Conservation (phyloP, 2,797 vertebrate species). For the Prunella strophiata region DNA sequence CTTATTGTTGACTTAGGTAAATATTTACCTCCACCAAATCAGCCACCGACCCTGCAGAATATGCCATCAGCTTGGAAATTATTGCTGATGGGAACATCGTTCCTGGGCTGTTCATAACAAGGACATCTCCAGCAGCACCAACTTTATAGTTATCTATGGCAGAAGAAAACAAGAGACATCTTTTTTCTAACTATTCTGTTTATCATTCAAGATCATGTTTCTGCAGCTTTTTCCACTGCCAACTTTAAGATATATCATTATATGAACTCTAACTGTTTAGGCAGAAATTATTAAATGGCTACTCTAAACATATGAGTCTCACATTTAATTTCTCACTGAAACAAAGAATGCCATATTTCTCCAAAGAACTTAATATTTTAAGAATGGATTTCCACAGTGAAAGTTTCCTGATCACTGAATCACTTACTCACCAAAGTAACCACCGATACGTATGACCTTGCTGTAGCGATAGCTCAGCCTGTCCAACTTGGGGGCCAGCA, state of each 20-base stretch:
- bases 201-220: background rate
- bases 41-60: constrained; percentile 79
- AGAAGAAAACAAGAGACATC: background rate
- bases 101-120: constrained; percentile 78
- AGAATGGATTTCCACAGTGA: background rate
- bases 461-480: constrained; percentile 78
- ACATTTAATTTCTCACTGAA: background rate
- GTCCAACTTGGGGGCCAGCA: constrained; percentile 79
- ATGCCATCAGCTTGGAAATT: constrained; percentile 74
- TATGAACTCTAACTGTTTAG: background rate
- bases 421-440: constrained; percentile 77
- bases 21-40: constrained; percentile 83
- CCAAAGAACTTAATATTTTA: background rate
- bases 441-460: constrained; percentile 75
- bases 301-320: background rate
- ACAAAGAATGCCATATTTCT: background rate
- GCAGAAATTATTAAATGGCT: background rate
- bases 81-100: constrained; percentile 80
- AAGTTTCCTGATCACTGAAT: background rate
- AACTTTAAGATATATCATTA: background rate
- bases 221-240: background rate
- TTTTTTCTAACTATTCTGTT: background rate
- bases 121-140: constrained; percentile 78
- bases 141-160: constrained; percentile 70
- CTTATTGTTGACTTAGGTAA: background rate